These are phyloP conservation scores for Zeus faber DNA, from an alignment of 2,113 vertebrate genomes.

Conservation along the genomic window DNA sequence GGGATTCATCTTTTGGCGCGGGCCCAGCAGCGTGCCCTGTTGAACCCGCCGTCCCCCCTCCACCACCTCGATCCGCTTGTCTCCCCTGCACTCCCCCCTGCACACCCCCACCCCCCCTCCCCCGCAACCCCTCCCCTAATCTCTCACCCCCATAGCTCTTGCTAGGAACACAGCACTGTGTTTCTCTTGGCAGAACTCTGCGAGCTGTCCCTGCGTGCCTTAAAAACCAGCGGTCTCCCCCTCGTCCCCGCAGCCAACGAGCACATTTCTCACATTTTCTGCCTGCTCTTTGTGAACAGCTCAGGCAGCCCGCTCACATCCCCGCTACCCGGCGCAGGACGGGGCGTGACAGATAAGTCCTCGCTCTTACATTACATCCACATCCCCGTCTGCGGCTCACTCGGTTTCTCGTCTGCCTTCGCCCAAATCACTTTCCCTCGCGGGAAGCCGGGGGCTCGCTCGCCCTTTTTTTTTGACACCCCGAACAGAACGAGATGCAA, in stretches of 20 bases:
- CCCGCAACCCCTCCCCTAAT: constrained; percentile 40
- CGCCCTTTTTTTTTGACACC: constrained; percentile 4
- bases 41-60: constrained; percentile 53
- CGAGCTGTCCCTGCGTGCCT: constrained; percentile 77
- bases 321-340: constrained; percentile 55
- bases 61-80: constrained; percentile 22
- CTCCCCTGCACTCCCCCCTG: not conserved
- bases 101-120: constrained; percentile 18
- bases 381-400: constrained; percentile 56
- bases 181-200: constrained; percentile 80
- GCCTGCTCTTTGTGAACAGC: constrained; percentile 64
- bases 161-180: constrained; percentile 67
- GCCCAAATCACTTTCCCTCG: constrained; percentile 45
- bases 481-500: too few relatives aligned
- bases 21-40: constrained; percentile 40
- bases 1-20: constrained; percentile 41
- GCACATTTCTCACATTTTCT: constrained; percentile 81
- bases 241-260: constrained; percentile 66
- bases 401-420: constrained; percentile 15
- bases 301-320: constrained; percentile 59
- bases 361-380: constrained; percentile 56
- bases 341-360: constrained; percentile 62
- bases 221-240: constrained; percentile 66
- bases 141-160: constrained; percentile 60
- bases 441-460: not conserved